phyloP scores from a whole-genome alignment of 92 coral and sea anemone genomes.

The Epizoanthus rinbou region DNA sequence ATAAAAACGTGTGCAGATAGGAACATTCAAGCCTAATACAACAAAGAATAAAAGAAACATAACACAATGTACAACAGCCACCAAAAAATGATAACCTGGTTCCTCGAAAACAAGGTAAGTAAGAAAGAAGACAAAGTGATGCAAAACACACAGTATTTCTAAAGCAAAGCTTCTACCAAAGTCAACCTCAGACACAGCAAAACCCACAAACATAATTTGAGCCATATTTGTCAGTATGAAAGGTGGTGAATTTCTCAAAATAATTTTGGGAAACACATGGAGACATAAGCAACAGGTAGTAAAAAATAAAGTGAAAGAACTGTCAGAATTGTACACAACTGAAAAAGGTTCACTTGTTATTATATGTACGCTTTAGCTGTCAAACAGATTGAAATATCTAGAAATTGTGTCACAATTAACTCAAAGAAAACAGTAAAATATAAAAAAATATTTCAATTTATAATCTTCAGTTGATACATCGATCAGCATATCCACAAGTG shows the following conservation, averaged over 20 bases:
- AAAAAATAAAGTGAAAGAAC: too few species aligned
- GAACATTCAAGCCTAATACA: not conserved
- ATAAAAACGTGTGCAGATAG: not conserved
- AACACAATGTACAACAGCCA: not conserved
- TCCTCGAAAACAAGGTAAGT: not conserved
- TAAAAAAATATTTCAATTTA: too few species aligned
- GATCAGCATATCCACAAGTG: too few species aligned
- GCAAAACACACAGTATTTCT: not conserved
- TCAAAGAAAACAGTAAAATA: too few species aligned
- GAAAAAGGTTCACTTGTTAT: not conserved
- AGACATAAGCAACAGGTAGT: not conserved
- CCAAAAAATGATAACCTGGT: not conserved
- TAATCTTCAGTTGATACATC: too few species aligned
- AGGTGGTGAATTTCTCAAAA: conserved; percentile 1
- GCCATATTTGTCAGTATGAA: not conserved
- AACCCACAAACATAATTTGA: not conserved
- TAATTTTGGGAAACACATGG: not conserved
- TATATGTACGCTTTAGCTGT: too few species aligned
- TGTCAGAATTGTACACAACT: not conserved
- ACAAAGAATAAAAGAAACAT: not conserved
- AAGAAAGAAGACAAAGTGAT: not conserved
- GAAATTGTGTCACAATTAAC: too few species aligned
- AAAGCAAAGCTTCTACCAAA: not conserved
- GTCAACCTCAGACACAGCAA: not conserved
- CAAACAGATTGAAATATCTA: too few species aligned